Evolutionary conservation across 2,888 invertebrate species (phyloP), one percentile per base, ranked within the genome.

Genomic region (Xylophagus ater): DNA sequence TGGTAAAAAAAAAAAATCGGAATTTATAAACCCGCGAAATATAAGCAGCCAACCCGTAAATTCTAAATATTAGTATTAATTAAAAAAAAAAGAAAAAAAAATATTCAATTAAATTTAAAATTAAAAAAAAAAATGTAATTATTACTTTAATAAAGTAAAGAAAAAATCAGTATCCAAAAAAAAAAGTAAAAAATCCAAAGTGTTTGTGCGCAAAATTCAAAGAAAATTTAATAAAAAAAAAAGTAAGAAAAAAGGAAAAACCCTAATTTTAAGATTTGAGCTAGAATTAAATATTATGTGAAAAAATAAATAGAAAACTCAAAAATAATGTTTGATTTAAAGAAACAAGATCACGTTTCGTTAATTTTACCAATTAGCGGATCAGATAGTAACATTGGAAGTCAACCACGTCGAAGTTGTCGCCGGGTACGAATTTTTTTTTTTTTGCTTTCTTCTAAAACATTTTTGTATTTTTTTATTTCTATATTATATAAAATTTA

Each of bases 271-370:
- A 12, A 4, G n/a, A n/a, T n/a, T n/a, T n/a, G n/a, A n/a, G n/a
- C n/a, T n/a, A n/a, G n/a, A n/a, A n/a, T n/a, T n/a, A n/a, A n/a
- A n/a, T n/a, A n/a, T n/a, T n/a, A n/a, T n/a, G n/a, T n/a, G n/a
- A n/a, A n/a, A n/a, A n/a, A n/a, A n/a, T 40, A 32, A 43, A 41
- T 28, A 41, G 43, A 38, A 33, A 39, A 30, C 32, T 29, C 29
- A 25, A n/a, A 17, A 33, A 42, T 34, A 14, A 48, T 43, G 39
- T 37, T 60, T 54, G 52, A 59, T n/a, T n/a, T n/a, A 43, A 56
- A 54, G 34, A 49, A 18, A 17, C 28, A 49, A 34, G 60, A 58
- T 47, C 59, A 62, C 49, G 51, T 62, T 47, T 52, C 62, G 12
- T 49, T 62, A 7, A 58, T 54, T 26, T 49, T 62, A 18, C 49